Evolutionary conservation across 2,797 vertebrate genomes (phyloP).

Genomic region (Chloroceryle inda): DNA sequence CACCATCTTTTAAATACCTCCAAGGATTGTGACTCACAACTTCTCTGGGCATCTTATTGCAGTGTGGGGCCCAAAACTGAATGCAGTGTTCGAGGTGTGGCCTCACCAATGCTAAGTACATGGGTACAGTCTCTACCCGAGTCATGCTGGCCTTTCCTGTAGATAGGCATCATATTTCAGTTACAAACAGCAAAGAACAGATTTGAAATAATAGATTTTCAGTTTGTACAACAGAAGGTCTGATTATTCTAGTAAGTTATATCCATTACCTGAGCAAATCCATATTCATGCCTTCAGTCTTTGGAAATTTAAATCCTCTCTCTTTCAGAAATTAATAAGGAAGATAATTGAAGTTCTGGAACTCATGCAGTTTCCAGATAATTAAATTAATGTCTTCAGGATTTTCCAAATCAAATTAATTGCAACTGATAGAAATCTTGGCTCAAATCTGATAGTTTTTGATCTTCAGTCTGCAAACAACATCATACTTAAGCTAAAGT

Average conservation of each 20-base stretch:
- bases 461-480: neutral
- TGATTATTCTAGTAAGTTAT: neutral
- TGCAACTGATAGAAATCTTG: neutral
- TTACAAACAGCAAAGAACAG: no score
- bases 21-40: neutral
- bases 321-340: neutral
- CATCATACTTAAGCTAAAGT: neutral
- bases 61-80: no score
- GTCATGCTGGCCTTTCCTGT: no score
- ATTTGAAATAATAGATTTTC: neutral
- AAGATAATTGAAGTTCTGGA: neutral
- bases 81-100: no score
- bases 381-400: neutral
- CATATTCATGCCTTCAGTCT: neutral
- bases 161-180: no score
- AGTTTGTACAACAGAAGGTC: neutral
- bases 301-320: neutral
- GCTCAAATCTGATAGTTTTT: neutral
- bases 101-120: no score
- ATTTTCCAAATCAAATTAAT: neutral
- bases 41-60: neutral
- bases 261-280: neutral
- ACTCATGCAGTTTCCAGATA: neutral
- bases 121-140: no score
- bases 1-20: neutral